Evolutionary conservation across 2,888 invertebrate species (phyloP).

Genomic region (Acheta domesticus): DNA sequence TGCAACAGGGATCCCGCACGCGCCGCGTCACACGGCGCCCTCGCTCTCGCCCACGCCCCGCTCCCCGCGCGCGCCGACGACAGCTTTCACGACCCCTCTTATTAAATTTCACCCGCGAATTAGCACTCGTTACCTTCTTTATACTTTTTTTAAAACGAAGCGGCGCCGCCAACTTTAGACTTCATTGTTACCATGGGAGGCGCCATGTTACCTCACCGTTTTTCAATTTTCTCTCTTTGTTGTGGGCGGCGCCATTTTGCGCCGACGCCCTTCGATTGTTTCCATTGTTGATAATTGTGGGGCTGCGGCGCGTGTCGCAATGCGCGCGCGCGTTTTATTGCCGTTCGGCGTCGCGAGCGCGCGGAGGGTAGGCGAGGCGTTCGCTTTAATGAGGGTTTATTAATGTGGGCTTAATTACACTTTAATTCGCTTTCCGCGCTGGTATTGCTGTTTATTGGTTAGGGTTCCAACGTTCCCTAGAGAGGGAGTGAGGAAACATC

Average conservation of each 20-base stretch:
- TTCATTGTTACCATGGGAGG: neutral
- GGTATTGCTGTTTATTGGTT: no score
- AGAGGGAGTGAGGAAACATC: no score
- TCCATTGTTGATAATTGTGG: no score
- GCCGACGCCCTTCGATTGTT: neutral
- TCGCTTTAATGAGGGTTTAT: conserved; percentile 3
- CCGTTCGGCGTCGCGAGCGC: neutral
- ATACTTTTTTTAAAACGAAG: neutral
- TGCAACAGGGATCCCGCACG: conserved; percentile 45
- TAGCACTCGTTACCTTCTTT: neutral
- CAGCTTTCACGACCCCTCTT: neutral
- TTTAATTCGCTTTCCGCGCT: no score
- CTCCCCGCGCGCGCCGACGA: conserved; percentile 5
- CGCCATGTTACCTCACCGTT: neutral
- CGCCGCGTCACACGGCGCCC: conserved; percentile 18
- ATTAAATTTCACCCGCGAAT: neutral
- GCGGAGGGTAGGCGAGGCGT: neutral
- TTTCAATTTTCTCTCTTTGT: neutral
- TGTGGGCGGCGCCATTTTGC: neutral
- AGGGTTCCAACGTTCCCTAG: no score
- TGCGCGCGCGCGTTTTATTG: neutral
- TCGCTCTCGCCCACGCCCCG: no score
- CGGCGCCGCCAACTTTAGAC: neutral
- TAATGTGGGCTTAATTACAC: neutral
- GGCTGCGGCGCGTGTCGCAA: neutral